Base-by-base conservation (phyloP, 2,797 vertebrate genomes). In the Labroides dimidiatus region DNA sequence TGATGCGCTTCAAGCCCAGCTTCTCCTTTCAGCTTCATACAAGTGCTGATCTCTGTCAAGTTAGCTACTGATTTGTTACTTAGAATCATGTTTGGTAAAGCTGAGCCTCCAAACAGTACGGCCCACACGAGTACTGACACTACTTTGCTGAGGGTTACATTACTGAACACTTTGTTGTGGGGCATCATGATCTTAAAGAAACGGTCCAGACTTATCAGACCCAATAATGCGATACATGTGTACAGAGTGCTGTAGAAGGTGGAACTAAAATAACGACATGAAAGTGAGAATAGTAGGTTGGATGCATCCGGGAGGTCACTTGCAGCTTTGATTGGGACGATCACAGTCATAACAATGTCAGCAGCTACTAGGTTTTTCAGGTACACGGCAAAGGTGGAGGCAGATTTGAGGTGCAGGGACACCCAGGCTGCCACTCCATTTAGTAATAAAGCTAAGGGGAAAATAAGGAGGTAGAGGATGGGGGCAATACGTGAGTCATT, bases 181-280 rank as follows among this genome's bases (percentile, higher is more conserved):
- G 96, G 96, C 64, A 91, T 94, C 60, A 96, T 93, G 43, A 97
- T 96, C 87, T 97, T 97, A 44, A 96, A 92, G 75, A 97, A 97
- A 59, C 97, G 95, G 56, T 97, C 96, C 0, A 97, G 77, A 77
- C 96, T 95, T 69, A 98, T 96, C 4, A 97, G 89, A 2, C 96
- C 96, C 0, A 97, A 88, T 55, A 97, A 93, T 4, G 93, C 50
- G 0, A 98, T 96, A 6, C 93, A 95, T 0, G 94, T 94, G 64
- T 97, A 97, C 92, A 94, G 93, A 21, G 94, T 93, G 0, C 92
- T 84, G 0, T 96, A 97, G 69, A 96, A 96, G 37, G 96, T 43
- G 2, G 95, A 85, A 0, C 86, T 89, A 2, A 89, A 88, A 69
- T 93, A 96, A 11, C 93, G 92, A 64, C 96, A 97, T 14, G 93